These are phyloP conservation scores for Bombylius discolor DNA, from an alignment of 2,888 invertebrate species.

Conservation along the genomic window DNA sequence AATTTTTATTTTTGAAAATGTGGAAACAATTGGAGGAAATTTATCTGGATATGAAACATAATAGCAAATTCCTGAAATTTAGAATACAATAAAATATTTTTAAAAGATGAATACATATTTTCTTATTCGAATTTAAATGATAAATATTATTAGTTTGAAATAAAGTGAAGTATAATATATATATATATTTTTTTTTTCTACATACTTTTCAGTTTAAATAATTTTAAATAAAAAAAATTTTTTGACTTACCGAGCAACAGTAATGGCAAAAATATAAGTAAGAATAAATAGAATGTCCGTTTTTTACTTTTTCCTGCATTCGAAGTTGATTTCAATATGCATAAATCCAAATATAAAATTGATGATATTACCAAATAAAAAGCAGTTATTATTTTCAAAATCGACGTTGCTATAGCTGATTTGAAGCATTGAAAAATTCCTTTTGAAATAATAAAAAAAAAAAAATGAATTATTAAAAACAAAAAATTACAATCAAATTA, in stretches of 20 bases:
- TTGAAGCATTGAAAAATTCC: conserved; percentile 21
- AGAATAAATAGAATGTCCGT: conserved; percentile 28
- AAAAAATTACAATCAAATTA: neutral
- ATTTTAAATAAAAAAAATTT: no score
- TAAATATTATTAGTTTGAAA: no score
- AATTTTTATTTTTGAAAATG: neutral
- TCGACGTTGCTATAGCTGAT: conserved; percentile 18
- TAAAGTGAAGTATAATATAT: no score
- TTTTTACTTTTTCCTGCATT: conserved; percentile 23
- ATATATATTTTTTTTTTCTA: no score
- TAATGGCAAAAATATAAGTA: conserved; percentile 41
- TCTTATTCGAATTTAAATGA: no score
- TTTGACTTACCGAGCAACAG: conserved; percentile 43
- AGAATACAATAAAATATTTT: no score
- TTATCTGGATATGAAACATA: no score
- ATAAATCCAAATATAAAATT: conserved; percentile 31
- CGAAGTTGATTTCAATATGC: conserved; percentile 24
- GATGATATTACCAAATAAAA: conserved; percentile 29
- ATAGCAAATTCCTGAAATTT: no score
- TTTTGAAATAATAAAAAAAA: conserved; percentile 6
- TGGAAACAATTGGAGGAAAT: no score
- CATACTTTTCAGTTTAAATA: no score
- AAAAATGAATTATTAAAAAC: neutral
- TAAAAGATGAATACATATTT: no score
- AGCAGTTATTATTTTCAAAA: conserved; percentile 14